Evolutionary conservation across 2,888 invertebrate genomes (phyloP), one percentile per base, ranked within the genome.

Genomic region (Leucophora obtusa): DNA sequence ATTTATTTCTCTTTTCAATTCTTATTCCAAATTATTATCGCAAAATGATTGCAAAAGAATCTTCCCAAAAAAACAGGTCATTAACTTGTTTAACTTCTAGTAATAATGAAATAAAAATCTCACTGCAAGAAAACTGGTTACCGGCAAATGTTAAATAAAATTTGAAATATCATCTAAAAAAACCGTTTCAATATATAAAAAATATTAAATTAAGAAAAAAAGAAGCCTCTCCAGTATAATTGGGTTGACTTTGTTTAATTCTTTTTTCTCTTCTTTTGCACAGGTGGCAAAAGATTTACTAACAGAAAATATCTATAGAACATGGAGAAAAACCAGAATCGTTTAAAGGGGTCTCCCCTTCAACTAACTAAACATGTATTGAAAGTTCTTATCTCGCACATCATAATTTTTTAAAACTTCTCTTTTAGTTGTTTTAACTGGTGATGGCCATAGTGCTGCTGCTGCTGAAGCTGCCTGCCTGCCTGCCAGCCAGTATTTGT

Each of bases 161-260:
- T 66, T 77, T 71, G 47, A 71, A 77, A 71, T 71, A 77, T 60
- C 71, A 77, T 71, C 59, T 70, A 59, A 59, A 59, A 28, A 53
- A 75, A 75, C 60, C 68, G 74, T 74, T 74, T 47, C 18, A 43
- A 63, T 56, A 72, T 28, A 7, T 58, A 66, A 60, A 59, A 62
- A 62, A 28, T 56, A 51, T 38, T 69, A 38, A 51, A 59, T 68
- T 62, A 53, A 43, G 7, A 38, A 43, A 62, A 54, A 68, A 59
- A 28, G 14, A 53, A 43, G 15, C n/a, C 43, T 47, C 43, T 47
- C 43, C n/a, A 47, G 43, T 58, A 70, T 47, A 47, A 65, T 76
- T 70, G 38, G 47, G 65, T 66, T 77, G 65, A 65, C 33, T 71
- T 77, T 47, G 14, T 47, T 47, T 47, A n/a, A 38, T 38, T 38